Evolutionary conservation across 2,888 invertebrate species (phyloP).

Genomic region (Eupsilia transversa): DNA sequence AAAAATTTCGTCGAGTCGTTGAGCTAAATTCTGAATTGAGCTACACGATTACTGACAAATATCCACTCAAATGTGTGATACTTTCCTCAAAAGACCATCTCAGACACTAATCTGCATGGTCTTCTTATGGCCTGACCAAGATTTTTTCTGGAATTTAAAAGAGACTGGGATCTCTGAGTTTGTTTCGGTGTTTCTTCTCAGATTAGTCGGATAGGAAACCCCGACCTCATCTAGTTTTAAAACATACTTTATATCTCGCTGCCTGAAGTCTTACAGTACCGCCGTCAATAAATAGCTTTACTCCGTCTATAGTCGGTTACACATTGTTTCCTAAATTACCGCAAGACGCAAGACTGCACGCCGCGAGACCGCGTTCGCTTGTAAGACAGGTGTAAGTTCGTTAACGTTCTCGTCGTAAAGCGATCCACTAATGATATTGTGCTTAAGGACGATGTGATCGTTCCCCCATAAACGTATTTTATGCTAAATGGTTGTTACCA

Average conservation of each 20-base stretch:
- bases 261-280: neutral
- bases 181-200: neutral
- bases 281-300: slow-evolving; percentile 3
- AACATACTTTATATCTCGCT: neutral
- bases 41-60: neutral
- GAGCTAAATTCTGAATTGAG: neutral
- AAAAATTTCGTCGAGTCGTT: neutral
- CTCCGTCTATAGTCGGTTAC: neutral
- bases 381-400: slow-evolving; percentile 53
- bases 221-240: neutral
- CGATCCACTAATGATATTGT: slow-evolving; percentile 44
- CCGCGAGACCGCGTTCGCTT: slow-evolving; percentile 21
- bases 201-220: neutral
- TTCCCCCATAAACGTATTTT: slow-evolving; percentile 5
- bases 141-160: neutral
- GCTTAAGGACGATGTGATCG: slow-evolving; percentile 20
- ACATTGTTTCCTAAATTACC: slow-evolving; percentile 44
- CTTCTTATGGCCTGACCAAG: too few species aligned
- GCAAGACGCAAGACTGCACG: slow-evolving; percentile 35
- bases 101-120: neutral
- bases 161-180: neutral
- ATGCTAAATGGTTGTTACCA: slow-evolving; percentile 11
- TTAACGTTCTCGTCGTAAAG: slow-evolving; percentile 47
- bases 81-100: neutral
- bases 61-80: too few species aligned